phyloP scores from a whole-genome alignment of 2,888 invertebrate genomes.

The Cyclophora albipunctata region DNA sequence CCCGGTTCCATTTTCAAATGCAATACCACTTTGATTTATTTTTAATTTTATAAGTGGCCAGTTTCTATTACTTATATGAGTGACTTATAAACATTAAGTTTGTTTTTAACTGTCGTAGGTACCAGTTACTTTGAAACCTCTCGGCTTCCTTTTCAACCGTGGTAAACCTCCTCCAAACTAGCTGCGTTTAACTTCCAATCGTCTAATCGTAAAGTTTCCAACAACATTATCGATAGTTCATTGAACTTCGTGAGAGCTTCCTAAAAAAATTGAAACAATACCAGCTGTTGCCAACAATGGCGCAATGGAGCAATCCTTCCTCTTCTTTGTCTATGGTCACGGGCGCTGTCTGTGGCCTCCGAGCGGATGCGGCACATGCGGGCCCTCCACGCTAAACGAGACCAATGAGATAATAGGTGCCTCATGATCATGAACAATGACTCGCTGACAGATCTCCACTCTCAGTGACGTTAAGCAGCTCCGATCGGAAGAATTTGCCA shows the following conservation, averaged over 20 bases:
- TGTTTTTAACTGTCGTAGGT: conserved; percentile 3
- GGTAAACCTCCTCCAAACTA: no score
- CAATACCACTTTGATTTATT: conserved; percentile 37
- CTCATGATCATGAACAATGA: conserved; percentile 48
- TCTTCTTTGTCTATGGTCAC: conserved; percentile 63
- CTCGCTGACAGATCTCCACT: conserved; percentile 36
- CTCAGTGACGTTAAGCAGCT: conserved; percentile 23
- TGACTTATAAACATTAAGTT: conserved; percentile 1
- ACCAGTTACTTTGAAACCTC: neutral
- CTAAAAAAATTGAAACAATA: conserved; percentile 29
- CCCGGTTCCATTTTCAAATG: conserved; percentile 43
- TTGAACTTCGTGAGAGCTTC: conserved; percentile 24
- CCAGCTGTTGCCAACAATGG: conserved; percentile 37
- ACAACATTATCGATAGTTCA: conserved; percentile 5
- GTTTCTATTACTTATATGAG: conserved; percentile 3
- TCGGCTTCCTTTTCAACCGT: no score
- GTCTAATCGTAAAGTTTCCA: no score
- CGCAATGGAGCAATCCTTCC: conserved; percentile 34
- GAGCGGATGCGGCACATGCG: conserved; percentile 62
- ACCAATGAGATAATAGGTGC: conserved; percentile 63
- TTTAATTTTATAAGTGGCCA: conserved; percentile 32
- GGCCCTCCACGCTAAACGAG: conserved; percentile 51
- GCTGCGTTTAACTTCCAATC: no score
- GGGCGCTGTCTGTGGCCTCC: conserved; percentile 37
- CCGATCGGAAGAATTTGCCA: conserved; percentile 12